phyloP scores from a whole-genome alignment of 92 coral and sea anemone species.

The Micromussa lordhowensis region DNA sequence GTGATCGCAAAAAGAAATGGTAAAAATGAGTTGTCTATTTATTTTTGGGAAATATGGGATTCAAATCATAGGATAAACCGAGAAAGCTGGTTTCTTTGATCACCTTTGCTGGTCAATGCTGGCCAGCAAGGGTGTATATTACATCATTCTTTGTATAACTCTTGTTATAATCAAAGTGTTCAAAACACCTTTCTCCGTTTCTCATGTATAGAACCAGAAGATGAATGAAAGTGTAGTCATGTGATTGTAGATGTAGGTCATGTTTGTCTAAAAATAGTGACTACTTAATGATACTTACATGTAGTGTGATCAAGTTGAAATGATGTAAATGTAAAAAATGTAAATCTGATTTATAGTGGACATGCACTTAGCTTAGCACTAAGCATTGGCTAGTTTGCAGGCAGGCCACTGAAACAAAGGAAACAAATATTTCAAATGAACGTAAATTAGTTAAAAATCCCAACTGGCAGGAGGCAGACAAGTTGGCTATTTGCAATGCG shows the following conservation, averaged over 20 bases:
- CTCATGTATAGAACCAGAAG: conserved; percentile 6
- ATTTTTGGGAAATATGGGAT: neutral
- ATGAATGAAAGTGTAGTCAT: neutral
- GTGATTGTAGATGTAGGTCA: conserved; percentile 9
- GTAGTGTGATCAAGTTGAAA: no score
- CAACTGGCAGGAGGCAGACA: no score
- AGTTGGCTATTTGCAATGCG: no score
- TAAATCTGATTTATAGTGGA: no score
- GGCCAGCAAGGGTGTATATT: conserved; percentile 8
- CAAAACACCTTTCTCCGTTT: neutral
- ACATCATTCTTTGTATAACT: conserved; percentile 6
- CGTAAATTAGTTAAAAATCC: no score
- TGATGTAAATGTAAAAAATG: no score
- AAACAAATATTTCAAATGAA: no score
- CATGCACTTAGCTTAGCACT: no score
- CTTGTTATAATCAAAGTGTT: neutral
- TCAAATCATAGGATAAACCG: neutral
- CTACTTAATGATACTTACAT: no score
- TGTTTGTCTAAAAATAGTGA: no score
- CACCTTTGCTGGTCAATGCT: neutral
- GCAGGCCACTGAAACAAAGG: no score
- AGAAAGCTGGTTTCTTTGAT: neutral
- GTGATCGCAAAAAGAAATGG: neutral
- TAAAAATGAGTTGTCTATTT: neutral
- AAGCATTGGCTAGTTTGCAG: no score